Evolutionary conservation across 1,140 invertebrate species (phyloP).

Genomic region (Lethrus apterus): DNA sequence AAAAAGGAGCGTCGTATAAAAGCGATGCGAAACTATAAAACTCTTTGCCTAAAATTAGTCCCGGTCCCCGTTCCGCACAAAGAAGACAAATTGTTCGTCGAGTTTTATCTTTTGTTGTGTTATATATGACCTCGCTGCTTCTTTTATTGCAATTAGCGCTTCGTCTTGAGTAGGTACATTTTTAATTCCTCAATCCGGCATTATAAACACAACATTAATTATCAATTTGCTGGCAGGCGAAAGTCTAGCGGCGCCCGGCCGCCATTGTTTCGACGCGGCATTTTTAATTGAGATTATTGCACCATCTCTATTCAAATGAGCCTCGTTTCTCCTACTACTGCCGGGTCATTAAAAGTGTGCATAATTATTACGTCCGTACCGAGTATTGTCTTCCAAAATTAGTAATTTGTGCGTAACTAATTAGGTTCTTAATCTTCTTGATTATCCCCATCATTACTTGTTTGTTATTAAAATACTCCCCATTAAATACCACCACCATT

Average conservation of each 20-base stretch:
- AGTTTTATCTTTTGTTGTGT: constrained; percentile 28
- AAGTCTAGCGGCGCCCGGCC: constrained; percentile 31
- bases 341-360: constrained; percentile 38
- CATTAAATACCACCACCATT: not conserved
- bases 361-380: constrained; percentile 37
- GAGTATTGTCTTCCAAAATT: constrained; percentile 36
- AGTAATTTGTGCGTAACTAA: constrained; percentile 39
- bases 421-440: constrained; percentile 35
- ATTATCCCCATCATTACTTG: constrained; percentile 17
- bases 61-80: constrained; percentile 25
- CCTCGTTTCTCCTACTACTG: constrained; percentile 19
- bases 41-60: constrained; percentile 33
- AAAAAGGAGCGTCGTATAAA: constrained; percentile 30
- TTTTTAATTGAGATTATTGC: constrained; percentile 43
- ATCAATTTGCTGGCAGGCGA: constrained; percentile 38
- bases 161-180: constrained; percentile 37
- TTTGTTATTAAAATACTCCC: constrained; percentile 1
- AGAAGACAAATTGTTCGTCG: constrained; percentile 32
- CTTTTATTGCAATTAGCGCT: constrained; percentile 35
- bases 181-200: constrained; percentile 41
- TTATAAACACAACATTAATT: constrained; percentile 44
- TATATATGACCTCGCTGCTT: constrained; percentile 25
- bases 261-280: constrained; percentile 37
- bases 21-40: constrained; percentile 32
- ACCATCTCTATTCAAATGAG: constrained; percentile 41